A percentile compares a stretch with the other conserved stretches of the same genome.
Conservation (phyloP, 1,140 invertebrate species). For the Brachionus paranguensis region DNA sequence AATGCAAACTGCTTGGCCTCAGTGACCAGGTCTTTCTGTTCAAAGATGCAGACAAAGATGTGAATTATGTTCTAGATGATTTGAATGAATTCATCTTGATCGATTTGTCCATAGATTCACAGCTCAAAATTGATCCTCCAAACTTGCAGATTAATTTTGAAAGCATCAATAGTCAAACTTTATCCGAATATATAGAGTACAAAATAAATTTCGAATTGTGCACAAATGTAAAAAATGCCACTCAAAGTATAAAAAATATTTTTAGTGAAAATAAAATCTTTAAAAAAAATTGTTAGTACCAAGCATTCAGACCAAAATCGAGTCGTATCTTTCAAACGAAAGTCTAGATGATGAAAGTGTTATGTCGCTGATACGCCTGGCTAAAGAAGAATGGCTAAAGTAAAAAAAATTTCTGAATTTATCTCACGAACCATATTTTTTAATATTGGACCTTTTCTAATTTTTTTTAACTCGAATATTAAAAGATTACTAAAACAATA, state of each 20-base stretch:
- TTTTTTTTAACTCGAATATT: too few relatives aligned
- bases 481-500: too few relatives aligned
- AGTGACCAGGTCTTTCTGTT: not conserved
- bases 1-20: conserved; percentile 28
- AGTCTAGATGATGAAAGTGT: not conserved
- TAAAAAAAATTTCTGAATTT: not conserved
- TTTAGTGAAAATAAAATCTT: not conserved
- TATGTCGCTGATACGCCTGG: not conserved
- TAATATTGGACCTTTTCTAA: too few relatives aligned
- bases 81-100: conserved; percentile 10
- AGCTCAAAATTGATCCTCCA: not conserved
- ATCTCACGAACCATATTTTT: too few relatives aligned
- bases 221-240: not conserved
- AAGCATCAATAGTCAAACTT: not conserved
- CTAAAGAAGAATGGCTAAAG: conserved; percentile 37
- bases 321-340: not conserved
- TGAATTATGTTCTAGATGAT: not conserved
- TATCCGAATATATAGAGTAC: not conserved
- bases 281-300: not conserved
- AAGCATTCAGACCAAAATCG: not conserved
- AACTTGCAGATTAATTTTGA: not conserved
- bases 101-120: not conserved
- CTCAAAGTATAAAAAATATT: not conserved
- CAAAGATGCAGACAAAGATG: not conserved
- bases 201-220: not conserved